phyloP scores from a whole-genome alignment of 1,140 invertebrate genomes.

The Drosophila mojavensis region DNA sequence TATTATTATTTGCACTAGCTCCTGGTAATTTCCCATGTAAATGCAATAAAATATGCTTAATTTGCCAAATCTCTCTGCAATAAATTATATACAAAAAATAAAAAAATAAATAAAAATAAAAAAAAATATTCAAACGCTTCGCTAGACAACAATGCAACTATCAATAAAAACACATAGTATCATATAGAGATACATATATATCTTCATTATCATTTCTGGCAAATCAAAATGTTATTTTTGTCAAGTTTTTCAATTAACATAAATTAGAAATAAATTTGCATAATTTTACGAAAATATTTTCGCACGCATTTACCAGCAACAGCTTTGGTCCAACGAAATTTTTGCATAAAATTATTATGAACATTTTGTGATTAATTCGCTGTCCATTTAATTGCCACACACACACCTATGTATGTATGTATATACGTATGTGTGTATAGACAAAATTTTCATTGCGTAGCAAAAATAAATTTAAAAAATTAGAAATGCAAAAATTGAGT shows the following conservation, averaged over 20 bases:
- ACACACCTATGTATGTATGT: neutral
- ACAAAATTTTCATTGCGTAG: neutral
- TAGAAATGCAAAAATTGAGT: conserved; percentile 52
- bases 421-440: neutral
- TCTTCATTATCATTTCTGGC: conserved; percentile 9
- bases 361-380: conserved; percentile 48
- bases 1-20: neutral
- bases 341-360: conserved; percentile 25
- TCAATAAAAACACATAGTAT: neutral
- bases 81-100: conserved; percentile 1
- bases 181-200: neutral
- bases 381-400: conserved; percentile 43
- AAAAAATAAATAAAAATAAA: neutral
- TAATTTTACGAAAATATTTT: conserved; percentile 29
- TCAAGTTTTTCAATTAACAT: conserved; percentile 51
- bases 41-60: neutral
- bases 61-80: neutral
- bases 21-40: neutral
- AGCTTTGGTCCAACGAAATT: conserved; percentile 20
- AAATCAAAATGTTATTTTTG: conserved; percentile 12
- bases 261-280: conserved; percentile 42
- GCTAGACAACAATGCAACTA: neutral
- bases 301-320: conserved; percentile 23
- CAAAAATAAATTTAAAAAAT: conserved; percentile 27
- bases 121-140: neutral